Conservation (phyloP, 2,888 invertebrate genomes). For the Drosophila putrida region DNA sequence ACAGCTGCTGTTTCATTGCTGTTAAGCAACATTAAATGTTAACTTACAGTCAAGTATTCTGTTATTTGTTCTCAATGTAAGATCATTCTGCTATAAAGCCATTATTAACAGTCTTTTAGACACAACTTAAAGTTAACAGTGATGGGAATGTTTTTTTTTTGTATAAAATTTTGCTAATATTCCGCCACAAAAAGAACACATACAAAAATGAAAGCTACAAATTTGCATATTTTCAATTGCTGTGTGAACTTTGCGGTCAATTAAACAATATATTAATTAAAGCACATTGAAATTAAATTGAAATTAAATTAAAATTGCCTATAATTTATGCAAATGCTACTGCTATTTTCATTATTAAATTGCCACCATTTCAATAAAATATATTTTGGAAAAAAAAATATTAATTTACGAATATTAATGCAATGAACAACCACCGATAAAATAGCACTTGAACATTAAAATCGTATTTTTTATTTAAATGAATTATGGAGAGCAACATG, state of each 20-base stretch:
- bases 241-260: slow-evolving; percentile 37
- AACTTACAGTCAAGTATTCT: neutral
- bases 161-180: neutral
- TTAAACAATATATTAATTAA: slow-evolving; percentile 29
- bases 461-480: slow-evolving; percentile 24
- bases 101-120: slow-evolving; percentile 5
- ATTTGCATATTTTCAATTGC: slow-evolving; percentile 12
- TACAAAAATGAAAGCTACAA: neutral
- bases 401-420: slow-evolving; percentile 17
- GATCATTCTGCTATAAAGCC: too few species aligned
- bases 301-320: slow-evolving; percentile 10
- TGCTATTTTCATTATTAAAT: slow-evolving; percentile 8
- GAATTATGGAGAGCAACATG: slow-evolving; percentile 42
- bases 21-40: neutral
- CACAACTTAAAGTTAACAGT: neutral
- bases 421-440: slow-evolving; percentile 73
- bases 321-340: slow-evolving; percentile 12
- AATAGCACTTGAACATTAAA: slow-evolving; percentile 64
- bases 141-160: neutral
- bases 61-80: neutral
- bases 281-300: slow-evolving; percentile 1
- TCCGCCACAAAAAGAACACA: neutral
- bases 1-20: neutral
- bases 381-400: neutral
- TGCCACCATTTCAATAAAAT: neutral